phyloP scores from a whole-genome alignment of 2,797 vertebrate species.

The Orientallactaga sibirica region DNA sequence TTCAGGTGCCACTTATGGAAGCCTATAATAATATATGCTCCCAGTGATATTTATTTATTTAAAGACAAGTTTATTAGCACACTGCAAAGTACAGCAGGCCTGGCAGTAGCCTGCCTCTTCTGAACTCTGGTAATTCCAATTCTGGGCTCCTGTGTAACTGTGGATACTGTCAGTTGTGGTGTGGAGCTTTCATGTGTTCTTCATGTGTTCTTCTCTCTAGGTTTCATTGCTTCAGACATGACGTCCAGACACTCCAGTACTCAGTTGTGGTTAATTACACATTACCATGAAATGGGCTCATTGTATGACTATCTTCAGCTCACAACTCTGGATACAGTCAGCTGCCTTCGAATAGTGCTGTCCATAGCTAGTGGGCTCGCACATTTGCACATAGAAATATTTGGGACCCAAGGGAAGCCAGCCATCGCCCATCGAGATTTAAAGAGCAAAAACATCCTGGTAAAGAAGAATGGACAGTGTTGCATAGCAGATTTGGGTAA shows the following conservation, averaged over 20 bases:
- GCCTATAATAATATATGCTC: neutral
- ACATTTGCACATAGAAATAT: constrained; percentile 98
- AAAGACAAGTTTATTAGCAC: neutral
- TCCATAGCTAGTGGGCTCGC: constrained; percentile 97
- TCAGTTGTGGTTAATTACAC: constrained; percentile 98
- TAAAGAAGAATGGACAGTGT: constrained; percentile 98
- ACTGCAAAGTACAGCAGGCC: neutral
- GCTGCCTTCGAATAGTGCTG: constrained; percentile 96
- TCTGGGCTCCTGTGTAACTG: neutral
- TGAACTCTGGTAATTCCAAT: neutral
- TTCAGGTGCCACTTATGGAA: neutral
- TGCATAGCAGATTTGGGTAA: constrained; percentile 97
- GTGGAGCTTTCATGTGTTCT: constrained; percentile 7
- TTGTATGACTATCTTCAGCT: constrained; percentile 98
- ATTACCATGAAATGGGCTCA: constrained; percentile 98
- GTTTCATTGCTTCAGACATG: constrained; percentile 99
- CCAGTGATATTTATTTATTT: constrained; percentile 15
- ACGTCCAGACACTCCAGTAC: constrained; percentile 99
- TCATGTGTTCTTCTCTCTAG: constrained; percentile 81
- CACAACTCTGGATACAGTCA: constrained; percentile 94
- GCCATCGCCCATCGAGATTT: constrained; percentile 97
- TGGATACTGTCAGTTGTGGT: neutral
- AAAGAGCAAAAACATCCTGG: constrained; percentile 99
- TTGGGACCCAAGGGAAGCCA: constrained; percentile 98
- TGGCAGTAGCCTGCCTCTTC: neutral